Evolutionary conservation across 1,140 invertebrate species (phyloP), one percentile per base, ranked within the genome.

Genomic region (Parapsyche elsis): DNA sequence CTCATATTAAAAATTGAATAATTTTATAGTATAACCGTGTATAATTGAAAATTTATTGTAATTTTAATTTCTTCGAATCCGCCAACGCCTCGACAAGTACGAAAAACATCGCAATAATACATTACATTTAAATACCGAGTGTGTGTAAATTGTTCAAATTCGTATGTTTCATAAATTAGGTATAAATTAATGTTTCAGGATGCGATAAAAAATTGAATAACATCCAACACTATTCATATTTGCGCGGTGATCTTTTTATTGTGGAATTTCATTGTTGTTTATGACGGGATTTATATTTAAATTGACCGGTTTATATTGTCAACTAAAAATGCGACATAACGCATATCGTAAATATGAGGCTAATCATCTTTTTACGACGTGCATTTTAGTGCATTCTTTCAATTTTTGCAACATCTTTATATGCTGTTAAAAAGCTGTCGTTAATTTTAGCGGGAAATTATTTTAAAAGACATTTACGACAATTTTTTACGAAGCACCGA

Each of bases 21-120:
- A 53, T 53, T 12, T 53, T 14, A 14, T 12, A 4, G 10, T 10
- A 53, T 12, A 7, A 10, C 49, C 49, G 16, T 53, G 49, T 12
- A 53, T 53, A 53, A 53, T 53, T 53, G 49, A 53, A 53, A 53
- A 53, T 53, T 53, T 53, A 53, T 53, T 53, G 2, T 53, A 53
- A 53, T 53, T 53, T 53, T 2, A 38, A 4, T 38, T 38, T 38
- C 2, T 38, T 7, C 30, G 30, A 38, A 38, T 38, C 30, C 30
- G 30, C 30, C 30, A 38, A 38, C 30, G 30, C 30, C 30, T 38
- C 30, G 30, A 38, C 1, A 7, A 38, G 30, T 38, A 7, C 30
- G 30, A 38, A 38, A n/a, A 38, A 38, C 30, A 38, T 53, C 49
- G 45, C 45, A 46, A 46, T 46, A 46, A 46, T 7, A 46, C n/a